These are phyloP conservation scores for Galaxea fascicularis DNA, from an alignment of 92 coral and sea anemone genomes.

Conservation along the genomic window DNA sequence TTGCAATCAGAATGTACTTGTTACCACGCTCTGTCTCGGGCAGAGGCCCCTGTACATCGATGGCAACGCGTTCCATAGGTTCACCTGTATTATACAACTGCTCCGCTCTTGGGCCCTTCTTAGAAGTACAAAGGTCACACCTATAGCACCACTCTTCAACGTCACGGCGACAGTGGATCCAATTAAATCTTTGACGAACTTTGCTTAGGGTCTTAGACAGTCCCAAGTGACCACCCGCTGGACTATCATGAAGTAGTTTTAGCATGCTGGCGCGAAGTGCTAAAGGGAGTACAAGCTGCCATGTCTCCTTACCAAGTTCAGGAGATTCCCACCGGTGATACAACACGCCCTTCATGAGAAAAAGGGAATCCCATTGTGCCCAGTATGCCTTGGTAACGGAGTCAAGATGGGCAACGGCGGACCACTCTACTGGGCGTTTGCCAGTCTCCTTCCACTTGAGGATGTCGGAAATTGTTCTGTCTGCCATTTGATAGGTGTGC, in stretches of 20 bases:
- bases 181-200: constrained; percentile 48
- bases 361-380: constrained; percentile 56
- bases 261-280: constrained; percentile 21
- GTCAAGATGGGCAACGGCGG: constrained; percentile 22
- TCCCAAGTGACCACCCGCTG: constrained; percentile 46
- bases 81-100: constrained; percentile 22
- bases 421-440: constrained; percentile 39
- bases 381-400: constrained; percentile 48
- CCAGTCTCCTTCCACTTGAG: constrained; percentile 37
- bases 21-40: constrained; percentile 15
- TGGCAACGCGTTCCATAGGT: constrained; percentile 25
- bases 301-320: constrained; percentile 16
- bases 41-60: constrained; percentile 5
- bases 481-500: constrained; percentile 25
- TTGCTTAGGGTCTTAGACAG: constrained; percentile 33
- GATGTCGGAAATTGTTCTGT: constrained; percentile 16
- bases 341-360: constrained; percentile 25
- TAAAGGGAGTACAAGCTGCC: constrained; percentile 50
- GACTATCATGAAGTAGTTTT: constrained; percentile 27
- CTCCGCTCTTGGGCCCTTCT: constrained; percentile 31
- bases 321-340: constrained; percentile 42
- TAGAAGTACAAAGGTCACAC: constrained; percentile 34
- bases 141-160: too few species aligned
- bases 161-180: constrained; percentile 31
- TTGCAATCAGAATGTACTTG: constrained; percentile 15